These are phyloP conservation scores for Drosophila lutescens DNA, from an alignment of 2,888 invertebrate species.

Conservation along the genomic window DNA sequence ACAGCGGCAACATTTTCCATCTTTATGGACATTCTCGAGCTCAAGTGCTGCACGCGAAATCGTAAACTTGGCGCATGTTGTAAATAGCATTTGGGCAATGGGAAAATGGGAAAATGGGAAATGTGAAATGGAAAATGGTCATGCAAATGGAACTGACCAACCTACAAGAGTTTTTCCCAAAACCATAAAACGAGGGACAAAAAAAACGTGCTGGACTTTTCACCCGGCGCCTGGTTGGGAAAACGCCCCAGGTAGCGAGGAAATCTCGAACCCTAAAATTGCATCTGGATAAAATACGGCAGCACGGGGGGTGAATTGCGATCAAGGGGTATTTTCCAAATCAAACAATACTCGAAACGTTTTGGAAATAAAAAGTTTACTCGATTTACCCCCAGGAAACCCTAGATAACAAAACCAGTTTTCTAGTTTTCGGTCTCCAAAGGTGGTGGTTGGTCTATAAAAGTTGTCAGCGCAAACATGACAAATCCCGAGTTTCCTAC, in stretches of 20 bases:
- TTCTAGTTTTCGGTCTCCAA: background rate
- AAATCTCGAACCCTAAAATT: background rate
- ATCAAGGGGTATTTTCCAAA: background rate
- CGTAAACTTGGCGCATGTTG: conserved; percentile 75
- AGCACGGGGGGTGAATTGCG: background rate
- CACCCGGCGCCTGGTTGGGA: conserved; percentile 19
- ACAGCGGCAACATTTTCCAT: conserved; percentile 42
- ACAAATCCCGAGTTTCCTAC: background rate
- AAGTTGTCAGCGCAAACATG: conserved; percentile 3
- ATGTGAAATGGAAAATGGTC: background rate
- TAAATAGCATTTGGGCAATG: conserved; percentile 53
- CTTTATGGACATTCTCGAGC: conserved; percentile 37
- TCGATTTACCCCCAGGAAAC: background rate
- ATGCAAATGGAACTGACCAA: conserved; percentile 22
- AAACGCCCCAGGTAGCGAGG: conserved; percentile 27
- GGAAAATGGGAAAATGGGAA: no score
- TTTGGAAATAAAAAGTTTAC: background rate
- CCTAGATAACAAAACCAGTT: background rate
- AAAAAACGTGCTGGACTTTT: conserved; percentile 7
- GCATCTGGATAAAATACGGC: conserved; percentile 15
- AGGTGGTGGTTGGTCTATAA: background rate
- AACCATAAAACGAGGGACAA: conserved; percentile 21
- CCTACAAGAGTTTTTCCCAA: conserved; percentile 17
- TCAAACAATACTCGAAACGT: background rate
- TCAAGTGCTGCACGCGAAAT: conserved; percentile 49